Evolutionary conservation across 2,888 invertebrate genomes (phyloP), one percentile per base, ranked within the genome.

Genomic region (Athalia rosae): DNA sequence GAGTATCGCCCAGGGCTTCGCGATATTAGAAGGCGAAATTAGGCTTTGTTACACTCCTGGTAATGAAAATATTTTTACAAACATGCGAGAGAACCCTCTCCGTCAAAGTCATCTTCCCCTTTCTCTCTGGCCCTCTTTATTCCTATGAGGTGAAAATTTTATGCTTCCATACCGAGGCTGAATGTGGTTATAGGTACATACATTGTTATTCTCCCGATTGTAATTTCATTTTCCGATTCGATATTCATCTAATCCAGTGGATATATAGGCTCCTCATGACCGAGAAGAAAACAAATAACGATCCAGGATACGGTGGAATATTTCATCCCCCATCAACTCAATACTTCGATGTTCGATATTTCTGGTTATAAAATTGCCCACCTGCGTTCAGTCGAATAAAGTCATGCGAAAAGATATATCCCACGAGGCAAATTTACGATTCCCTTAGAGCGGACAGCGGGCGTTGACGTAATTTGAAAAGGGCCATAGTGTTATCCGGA

Each of bases 51-150:
- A 74, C 74, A 62, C 74, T 74, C 48, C 41, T 61, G 74, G 62
- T 74, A 61, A 74, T 74, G 74, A 74, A 74, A 61, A 74, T 61
- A 74, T 74, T 74, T 74, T 74, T 41, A 74, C 74, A 74, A 74
- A 74, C 74, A 74, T 74, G 47, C 45, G 11, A 47, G 28, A 47
- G 48, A 50, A 5, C 41, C n/a, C 9, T 48, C 11, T n/a, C 28
- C 48, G 7, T 48, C 48, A 15, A 74, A 61, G 9, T 28, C 28
- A 47, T 61, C 28, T 28, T 11, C 28, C 41, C 61, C 74, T 62
- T 15, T 11, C 8, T 53, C 28, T 28, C 41, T 41, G 50, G 11
- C 11, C 28, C 15, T 28, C 28, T 28, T 28, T 2, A 28, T 28
- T 28, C 28, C 28, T 28, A 28, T 28, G 28, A 28, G 28, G 28